Evolutionary conservation across 2,888 invertebrate genomes (phyloP).

Genomic region (Atethmia centrago): DNA sequence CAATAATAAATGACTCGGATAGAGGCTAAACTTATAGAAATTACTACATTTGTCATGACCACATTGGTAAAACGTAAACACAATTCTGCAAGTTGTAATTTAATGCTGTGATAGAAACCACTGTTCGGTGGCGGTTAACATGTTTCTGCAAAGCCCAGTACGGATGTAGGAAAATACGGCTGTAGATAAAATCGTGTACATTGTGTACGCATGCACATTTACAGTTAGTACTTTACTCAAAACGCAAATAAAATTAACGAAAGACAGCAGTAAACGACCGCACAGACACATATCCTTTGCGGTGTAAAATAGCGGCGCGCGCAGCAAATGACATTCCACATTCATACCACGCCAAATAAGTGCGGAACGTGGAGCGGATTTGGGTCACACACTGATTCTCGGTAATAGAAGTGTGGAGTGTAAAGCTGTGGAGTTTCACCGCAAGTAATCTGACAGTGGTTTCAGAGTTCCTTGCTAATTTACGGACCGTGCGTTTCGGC

Average conservation of each 20-base stretch:
- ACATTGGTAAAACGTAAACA: slow-evolving; percentile 72
- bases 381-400: slow-evolving; percentile 86
- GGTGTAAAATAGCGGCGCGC: slow-evolving; percentile 83
- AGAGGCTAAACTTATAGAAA: slow-evolving; percentile 60
- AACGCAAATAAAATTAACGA: slow-evolving; percentile 80
- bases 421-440: slow-evolving; percentile 81
- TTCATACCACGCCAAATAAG: slow-evolving; percentile 83
- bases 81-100: slow-evolving; percentile 70
- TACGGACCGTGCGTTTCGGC: slow-evolving; percentile 84
- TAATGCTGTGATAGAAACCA: slow-evolving; percentile 76
- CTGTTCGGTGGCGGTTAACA: slow-evolving; percentile 73
- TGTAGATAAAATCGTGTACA: slow-evolving; percentile 72
- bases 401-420: slow-evolving; percentile 82
- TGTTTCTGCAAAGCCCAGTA: slow-evolving; percentile 69
- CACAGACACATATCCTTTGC: slow-evolving; percentile 79
- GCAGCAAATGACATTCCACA: slow-evolving; percentile 84
- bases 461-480: slow-evolving; percentile 85
- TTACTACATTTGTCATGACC: slow-evolving; percentile 68
- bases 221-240: slow-evolving; percentile 70
- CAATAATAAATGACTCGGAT: slow-evolving; percentile 66
- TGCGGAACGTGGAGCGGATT: slow-evolving; percentile 78
- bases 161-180: slow-evolving; percentile 72
- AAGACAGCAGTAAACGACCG: slow-evolving; percentile 77
- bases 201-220: slow-evolving; percentile 72
- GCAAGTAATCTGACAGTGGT: slow-evolving; percentile 83